Base-by-base conservation (phyloP, 1,140 invertebrate genomes). In the Brachionus sp. region DNA sequence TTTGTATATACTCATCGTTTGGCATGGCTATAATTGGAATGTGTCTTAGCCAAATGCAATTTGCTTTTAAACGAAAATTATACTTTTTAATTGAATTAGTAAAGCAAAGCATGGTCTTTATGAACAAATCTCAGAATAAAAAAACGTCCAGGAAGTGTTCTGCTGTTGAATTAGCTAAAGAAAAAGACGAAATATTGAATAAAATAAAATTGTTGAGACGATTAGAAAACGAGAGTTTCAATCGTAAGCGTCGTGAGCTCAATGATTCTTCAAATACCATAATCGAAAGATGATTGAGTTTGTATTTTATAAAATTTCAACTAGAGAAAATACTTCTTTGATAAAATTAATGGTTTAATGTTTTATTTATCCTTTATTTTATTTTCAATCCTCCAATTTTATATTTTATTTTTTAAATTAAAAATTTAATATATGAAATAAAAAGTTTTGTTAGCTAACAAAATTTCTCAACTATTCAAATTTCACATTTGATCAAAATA, bases 21-120 rank as follows among this genome's bases (percentile, higher is more conserved):
- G 96, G 97, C 35, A 98, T 98, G 95, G 96, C 97, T 3, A 90
- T 98, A 3, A 94, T 98, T 70, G 96, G 96, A 84, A 98, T 98
- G 97, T 98, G 95, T 89, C 98, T 98, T 90, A 97, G 98, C 90
- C 91, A 98, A 33, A 96, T 97, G 94, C 95, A 95, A 91, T 93
- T 96, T 88, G 94, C 77, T 9, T 37, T 42, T 16, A 80, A 80
- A 29, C 6, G 70, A 23, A 75, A 75, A 33, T 10, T 75, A 3
- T 75, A 75, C 19, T 7, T 23, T 9, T 12, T 75, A 23, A 75
- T 75, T 70, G 66, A 70, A 35, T 39, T 70, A 33, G 16, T 70
- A 29, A 70, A 70, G 9, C 33, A 70, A 70, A 70, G 66, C 19
- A 19, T 70, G 16, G 66, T 42, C 37, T 70, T 70, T 33, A 39